phyloP scores from a whole-genome alignment of 1,140 invertebrate species.

The Metaphire vulgaris region DNA sequence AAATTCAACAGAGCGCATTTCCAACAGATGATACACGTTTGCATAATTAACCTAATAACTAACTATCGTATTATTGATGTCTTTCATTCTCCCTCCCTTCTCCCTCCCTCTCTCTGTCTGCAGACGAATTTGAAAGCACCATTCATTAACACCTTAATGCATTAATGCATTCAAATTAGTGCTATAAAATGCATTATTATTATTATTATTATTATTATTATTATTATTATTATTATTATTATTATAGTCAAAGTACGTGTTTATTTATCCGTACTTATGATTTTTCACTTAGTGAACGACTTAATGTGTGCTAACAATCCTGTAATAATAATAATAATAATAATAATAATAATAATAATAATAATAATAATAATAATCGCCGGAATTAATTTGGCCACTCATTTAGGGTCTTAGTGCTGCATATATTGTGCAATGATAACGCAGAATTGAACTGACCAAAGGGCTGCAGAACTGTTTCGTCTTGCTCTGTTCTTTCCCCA shows the following conservation, averaged over 20 bases:
- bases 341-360: no score
- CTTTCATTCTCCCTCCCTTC: not conserved
- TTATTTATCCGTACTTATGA: no score
- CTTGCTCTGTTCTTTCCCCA: not conserved
- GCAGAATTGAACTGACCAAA: not conserved
- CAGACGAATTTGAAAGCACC: not conserved
- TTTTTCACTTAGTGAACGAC: not conserved
- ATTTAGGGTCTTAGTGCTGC: not conserved
- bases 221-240: no score
- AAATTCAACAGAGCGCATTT: no score
- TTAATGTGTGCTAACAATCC: not conserved
- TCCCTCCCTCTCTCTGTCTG: not conserved
- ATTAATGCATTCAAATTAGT: no score
- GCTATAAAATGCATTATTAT: no score
- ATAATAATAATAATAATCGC: not conserved
- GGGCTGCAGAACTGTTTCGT: not conserved
- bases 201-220: no score
- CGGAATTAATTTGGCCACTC: no score
- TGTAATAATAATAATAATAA: not conserved
- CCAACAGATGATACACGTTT: no score
- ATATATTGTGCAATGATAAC: not conserved
- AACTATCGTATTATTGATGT: not conserved
- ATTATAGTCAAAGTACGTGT: no score
- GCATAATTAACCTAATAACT: not conserved
- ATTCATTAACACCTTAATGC: no score